phyloP scores from a whole-genome alignment of 2,797 vertebrate genomes.

The Nothura maculosa region DNA sequence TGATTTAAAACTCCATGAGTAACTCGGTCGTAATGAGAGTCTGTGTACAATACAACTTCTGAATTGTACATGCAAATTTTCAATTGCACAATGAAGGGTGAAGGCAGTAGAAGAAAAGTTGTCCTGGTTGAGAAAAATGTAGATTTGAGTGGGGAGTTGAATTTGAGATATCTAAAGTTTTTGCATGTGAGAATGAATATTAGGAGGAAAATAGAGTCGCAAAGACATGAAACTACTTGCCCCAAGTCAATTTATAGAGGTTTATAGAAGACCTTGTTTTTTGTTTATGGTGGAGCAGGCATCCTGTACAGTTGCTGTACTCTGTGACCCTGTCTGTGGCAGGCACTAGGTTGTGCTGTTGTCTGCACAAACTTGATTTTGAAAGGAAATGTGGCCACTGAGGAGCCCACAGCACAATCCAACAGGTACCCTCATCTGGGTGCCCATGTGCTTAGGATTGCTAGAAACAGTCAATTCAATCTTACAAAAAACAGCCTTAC shows the following conservation, averaged over 20 bases:
- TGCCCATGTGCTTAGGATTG: background rate
- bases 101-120: background rate
- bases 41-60: background rate
- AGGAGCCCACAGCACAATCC: background rate
- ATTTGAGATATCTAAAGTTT: background rate
- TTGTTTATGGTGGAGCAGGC: rapidly evolving
- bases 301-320: rapidly evolving
- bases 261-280: background rate
- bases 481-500: background rate
- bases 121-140: background rate
- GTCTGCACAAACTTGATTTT: background rate
- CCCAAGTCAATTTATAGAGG: background rate
- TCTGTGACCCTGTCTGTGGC: background rate
- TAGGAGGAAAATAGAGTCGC: background rate
- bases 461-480: rapidly evolving
- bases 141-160: background rate
- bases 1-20: background rate
- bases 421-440: background rate
- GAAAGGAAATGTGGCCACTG: background rate
- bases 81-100: background rate
- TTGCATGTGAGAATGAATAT: background rate
- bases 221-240: background rate
- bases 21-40: background rate
- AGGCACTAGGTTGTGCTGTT: background rate
- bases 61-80: background rate